These are phyloP conservation scores for Drosophila sucinea DNA, from an alignment of 1,140 invertebrate genomes.

Conservation along the genomic window DNA sequence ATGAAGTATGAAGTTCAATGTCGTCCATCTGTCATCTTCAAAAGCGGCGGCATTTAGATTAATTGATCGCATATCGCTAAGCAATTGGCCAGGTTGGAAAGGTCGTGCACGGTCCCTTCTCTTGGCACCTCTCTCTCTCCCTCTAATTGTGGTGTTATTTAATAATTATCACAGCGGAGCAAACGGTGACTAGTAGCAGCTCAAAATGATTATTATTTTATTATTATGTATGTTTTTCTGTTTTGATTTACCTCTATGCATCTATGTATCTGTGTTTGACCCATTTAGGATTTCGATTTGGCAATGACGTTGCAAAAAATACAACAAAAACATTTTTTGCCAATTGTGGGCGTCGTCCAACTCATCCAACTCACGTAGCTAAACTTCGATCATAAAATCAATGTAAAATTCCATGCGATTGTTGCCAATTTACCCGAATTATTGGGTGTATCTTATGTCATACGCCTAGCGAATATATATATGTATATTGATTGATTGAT, in stretches of 20 bases:
- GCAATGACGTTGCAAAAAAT: constrained; percentile 39
- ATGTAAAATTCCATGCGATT: constrained; percentile 33
- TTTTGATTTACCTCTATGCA: constrained; percentile 23
- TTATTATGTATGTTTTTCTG: constrained; percentile 17
- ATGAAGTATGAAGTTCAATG: constrained; percentile 67
- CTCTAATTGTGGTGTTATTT: constrained; percentile 67
- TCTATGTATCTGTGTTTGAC: constrained; percentile 9
- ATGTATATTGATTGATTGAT: not conserved
- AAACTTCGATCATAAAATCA: constrained; percentile 23
- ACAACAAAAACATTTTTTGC: constrained; percentile 6
- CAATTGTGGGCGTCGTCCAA: constrained; percentile 29
- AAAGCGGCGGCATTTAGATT: constrained; percentile 58
- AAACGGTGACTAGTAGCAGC: constrained; percentile 38
- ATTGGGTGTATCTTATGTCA: constrained; percentile 48
- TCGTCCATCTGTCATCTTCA: constrained; percentile 28
- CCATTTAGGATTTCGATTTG: constrained; percentile 19
- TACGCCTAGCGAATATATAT: not conserved
- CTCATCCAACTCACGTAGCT: constrained; percentile 47
- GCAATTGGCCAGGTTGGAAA: constrained; percentile 38
- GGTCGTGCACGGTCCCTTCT: constrained; percentile 14
- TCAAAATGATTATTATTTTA: constrained; percentile 56
- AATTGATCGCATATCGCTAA: constrained; percentile 51
- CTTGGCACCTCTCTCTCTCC: constrained; percentile 29
- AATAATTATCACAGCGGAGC: constrained; percentile 55
- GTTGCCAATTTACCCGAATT: constrained; percentile 34